A percentile compares a stretch with the other conserved stretches of the same genome.
Evolutionary conservation across 2,113 vertebrate species (phyloP).

Genomic region (Panthera tigris): DNA sequence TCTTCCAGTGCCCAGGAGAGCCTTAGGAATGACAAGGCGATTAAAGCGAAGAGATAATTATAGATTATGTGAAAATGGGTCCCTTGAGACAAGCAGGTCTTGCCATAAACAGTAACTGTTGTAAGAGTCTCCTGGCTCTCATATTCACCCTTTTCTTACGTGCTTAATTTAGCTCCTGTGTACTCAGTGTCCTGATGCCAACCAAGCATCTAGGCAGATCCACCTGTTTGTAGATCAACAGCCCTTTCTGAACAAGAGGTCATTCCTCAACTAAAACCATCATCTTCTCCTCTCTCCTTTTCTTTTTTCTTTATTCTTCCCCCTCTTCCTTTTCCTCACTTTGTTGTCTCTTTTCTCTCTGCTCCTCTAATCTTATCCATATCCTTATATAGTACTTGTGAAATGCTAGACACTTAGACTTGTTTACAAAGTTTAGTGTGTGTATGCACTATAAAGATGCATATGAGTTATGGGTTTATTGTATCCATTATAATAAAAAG

Average conservation of each 20-base stretch:
- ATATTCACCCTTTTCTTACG: conserved; percentile 50
- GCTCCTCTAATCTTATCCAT: not conserved
- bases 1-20: conserved; percentile 89
- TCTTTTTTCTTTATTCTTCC: not conserved
- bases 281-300: not conserved
- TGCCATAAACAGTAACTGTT: conserved; percentile 84
- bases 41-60: conserved; percentile 92
- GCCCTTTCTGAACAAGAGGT: conserved; percentile 15
- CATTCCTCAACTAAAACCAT: not conserved
- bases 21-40: conserved; percentile 87
- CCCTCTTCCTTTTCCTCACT: not conserved
- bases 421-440: not conserved
- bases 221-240: conserved; percentile 81
- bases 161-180: conserved; percentile 58
- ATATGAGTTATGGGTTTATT: not conserved
- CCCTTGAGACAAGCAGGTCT: conserved; percentile 83
- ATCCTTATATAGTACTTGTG: not conserved
- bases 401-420: conserved; percentile 12
- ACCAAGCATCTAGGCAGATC: conserved; percentile 67
- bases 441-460: not conserved
- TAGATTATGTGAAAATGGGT: conserved; percentile 91
- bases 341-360: not conserved
- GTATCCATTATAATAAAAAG: not conserved
- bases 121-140: conserved; percentile 76
- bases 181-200: conserved; percentile 48